Conservation (phyloP, 2,888 invertebrate genomes). For the Mantis religiosa region DNA sequence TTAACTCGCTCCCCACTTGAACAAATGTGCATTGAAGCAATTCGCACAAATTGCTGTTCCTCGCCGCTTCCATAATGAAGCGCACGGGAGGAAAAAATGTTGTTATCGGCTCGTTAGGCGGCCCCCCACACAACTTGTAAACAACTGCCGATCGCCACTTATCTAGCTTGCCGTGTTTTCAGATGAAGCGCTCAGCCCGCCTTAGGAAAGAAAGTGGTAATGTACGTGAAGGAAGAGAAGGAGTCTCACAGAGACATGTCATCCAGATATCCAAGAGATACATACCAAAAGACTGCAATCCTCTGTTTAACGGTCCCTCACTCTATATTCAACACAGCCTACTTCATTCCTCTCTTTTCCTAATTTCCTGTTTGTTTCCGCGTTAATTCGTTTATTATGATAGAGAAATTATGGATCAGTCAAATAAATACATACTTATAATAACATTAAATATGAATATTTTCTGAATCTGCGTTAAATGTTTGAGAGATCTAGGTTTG, state of each 20-base stretch:
- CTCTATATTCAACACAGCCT: too few species aligned
- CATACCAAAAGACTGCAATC: too few species aligned
- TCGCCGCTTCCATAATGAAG: slow-evolving; percentile 29
- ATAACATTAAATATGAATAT: too few species aligned
- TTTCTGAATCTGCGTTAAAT: too few species aligned
- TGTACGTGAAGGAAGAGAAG: neutral
- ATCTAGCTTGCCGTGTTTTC: neutral
- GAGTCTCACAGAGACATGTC: neutral
- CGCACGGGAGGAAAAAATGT: neutral
- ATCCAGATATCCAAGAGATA: neutral
- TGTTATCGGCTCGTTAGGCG: slow-evolving; percentile 25
- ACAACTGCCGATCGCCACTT: neutral
- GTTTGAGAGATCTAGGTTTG: too few species aligned
- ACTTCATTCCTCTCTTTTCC: too few species aligned
- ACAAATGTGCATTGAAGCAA: slow-evolving; percentile 24
- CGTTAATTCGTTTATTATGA: too few species aligned
- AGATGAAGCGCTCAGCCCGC: neutral
- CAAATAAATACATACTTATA: too few species aligned
- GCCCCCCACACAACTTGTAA: neutral
- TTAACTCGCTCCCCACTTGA: slow-evolving; percentile 4
- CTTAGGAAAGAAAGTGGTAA: neutral
- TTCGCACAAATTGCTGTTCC: slow-evolving; percentile 28
- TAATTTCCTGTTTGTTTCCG: too few species aligned
- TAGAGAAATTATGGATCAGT: too few species aligned
- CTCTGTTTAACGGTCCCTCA: too few species aligned